phyloP scores from a whole-genome alignment of 2,113 vertebrate species.

The Ammodytes marinus region DNA sequence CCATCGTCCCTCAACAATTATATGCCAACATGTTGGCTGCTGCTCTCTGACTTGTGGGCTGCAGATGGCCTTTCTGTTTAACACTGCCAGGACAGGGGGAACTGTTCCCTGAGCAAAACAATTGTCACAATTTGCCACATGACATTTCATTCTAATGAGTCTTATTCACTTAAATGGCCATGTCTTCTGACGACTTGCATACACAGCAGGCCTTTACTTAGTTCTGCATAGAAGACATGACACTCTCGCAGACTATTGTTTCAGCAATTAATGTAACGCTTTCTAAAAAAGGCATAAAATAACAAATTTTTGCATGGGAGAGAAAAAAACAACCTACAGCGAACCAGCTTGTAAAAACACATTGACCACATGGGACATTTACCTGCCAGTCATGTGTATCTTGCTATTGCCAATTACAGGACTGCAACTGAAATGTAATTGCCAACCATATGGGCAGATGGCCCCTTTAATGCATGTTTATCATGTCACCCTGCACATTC shows the following conservation, averaged over 20 bases:
- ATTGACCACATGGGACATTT: conserved; percentile 30
- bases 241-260: background rate
- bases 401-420: conserved; percentile 28
- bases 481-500: conserved; percentile 56
- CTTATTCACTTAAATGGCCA: conserved; percentile 36
- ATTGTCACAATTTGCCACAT: conserved; percentile 62
- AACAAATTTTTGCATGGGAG: background rate
- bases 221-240: conserved; percentile 13
- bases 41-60: conserved; percentile 67
- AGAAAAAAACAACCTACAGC: background rate
- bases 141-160: conserved; percentile 53
- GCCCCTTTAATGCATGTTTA: conserved; percentile 65
- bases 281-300: no score
- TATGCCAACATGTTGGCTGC: conserved; percentile 64
- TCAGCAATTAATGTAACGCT: background rate
- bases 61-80: conserved; percentile 66
- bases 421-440: conserved; percentile 53
- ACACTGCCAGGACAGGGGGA: conserved; percentile 63
- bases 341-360: conserved; percentile 23
- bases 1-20: conserved; percentile 60
- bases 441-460: conserved; percentile 60
- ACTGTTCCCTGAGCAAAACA: conserved; percentile 59
- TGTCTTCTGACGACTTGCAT: conserved; percentile 16
- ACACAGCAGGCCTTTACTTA: conserved; percentile 20
- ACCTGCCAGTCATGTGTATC: conserved; percentile 30